Percentiles rank a stretch among this genome's conserved stretches.
These are phyloP conservation scores for Ophion ventricosus DNA, from an alignment of 2,888 invertebrate species.

Conservation along the genomic window DNA sequence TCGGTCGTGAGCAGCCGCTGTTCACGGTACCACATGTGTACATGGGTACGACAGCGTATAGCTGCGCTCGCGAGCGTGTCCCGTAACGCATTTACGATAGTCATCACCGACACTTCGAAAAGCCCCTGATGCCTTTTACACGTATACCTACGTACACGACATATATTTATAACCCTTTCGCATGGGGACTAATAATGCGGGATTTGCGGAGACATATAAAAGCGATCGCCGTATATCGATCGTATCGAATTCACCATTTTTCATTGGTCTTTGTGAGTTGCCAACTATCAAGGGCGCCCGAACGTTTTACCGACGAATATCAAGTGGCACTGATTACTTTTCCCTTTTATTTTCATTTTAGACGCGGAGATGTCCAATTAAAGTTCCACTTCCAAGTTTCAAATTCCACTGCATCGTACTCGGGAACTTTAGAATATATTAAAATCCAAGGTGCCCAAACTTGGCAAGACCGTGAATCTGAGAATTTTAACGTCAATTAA, in stretches of 20 bases:
- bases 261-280: background rate
- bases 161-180: constrained; percentile 57
- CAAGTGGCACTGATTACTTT: no score
- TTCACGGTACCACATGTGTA: constrained; percentile 32
- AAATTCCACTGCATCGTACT: no score
- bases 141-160: constrained; percentile 25
- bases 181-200: constrained; percentile 34
- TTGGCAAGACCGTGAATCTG: no score
- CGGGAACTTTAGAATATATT: no score
- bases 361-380: no score
- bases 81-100: constrained; percentile 31
- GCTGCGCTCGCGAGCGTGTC: background rate
- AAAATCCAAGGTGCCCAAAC: no score
- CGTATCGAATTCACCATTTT: constrained; percentile 8
- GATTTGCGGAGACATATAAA: constrained; percentile 3
- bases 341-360: no score
- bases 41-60: constrained; percentile 18
- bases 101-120: constrained; percentile 50
- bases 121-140: constrained; percentile 36
- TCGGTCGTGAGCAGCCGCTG: constrained; percentile 41
- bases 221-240: constrained; percentile 34
- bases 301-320: no score
- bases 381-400: no score
- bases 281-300: no score
- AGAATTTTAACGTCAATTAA: no score